Conservation (phyloP, 2,888 invertebrate species). For the Petrophora chlorosata region DNA sequence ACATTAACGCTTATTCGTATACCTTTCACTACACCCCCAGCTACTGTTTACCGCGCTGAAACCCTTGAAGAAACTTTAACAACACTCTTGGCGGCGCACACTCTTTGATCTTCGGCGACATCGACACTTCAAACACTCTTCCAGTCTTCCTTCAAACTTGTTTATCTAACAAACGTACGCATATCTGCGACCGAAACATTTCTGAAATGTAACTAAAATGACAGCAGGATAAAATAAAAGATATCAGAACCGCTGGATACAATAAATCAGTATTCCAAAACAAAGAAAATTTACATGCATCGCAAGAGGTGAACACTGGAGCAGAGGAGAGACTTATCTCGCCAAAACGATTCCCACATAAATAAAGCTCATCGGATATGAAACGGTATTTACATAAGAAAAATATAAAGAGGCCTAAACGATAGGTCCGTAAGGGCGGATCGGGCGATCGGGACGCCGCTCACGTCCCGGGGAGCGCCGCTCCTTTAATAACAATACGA, state of each 20-base stretch:
- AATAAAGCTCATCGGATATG: conserved; percentile 84
- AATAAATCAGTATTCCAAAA: conserved; percentile 70
- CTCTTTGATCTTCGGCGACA: conserved; percentile 77
- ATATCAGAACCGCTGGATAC: conserved; percentile 42
- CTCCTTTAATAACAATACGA: conserved; percentile 83
- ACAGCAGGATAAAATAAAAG: conserved; percentile 29
- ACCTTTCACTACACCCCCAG: conserved; percentile 43
- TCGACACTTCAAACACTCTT: conserved; percentile 66
- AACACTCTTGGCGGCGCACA: conserved; percentile 60
- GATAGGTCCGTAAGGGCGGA: conserved; percentile 78
- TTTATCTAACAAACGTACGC: conserved; percentile 39
- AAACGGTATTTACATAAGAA: conserved; percentile 83
- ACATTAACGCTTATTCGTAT: not conserved
- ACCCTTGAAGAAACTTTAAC: conserved; percentile 78
- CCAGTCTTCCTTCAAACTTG: conserved; percentile 41
- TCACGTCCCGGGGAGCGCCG: conserved; percentile 70
- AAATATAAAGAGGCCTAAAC: conserved; percentile 83
- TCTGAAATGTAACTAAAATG: conserved; percentile 28
- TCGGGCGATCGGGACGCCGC: conserved; percentile 66
- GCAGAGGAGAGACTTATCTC: conserved; percentile 78
- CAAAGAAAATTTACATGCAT: conserved; percentile 72
- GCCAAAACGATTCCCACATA: conserved; percentile 84
- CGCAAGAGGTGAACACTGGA: conserved; percentile 73
- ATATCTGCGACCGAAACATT: conserved; percentile 30
- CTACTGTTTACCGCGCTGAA: conserved; percentile 76